A percentile compares a stretch with the other conserved stretches of the same genome.
Conservation (phyloP, 2,888 invertebrate species). For the Diaperis boleti region DNA sequence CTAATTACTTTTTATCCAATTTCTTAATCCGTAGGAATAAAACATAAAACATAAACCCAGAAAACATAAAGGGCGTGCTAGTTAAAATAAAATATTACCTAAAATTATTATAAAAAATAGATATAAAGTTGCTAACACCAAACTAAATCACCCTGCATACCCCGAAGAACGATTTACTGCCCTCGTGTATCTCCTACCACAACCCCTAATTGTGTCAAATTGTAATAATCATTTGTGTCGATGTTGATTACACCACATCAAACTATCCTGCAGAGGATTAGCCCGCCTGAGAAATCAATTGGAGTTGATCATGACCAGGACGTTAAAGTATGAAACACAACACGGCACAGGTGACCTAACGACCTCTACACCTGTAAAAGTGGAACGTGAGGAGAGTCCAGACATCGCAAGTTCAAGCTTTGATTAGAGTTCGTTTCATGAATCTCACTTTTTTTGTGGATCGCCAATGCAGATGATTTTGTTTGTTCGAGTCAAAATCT, state of each 20-base stretch:
- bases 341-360: conserved; percentile 30
- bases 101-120: neutral
- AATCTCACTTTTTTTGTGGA: conserved; percentile 18
- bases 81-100: too few relatives aligned
- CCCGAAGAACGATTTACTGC: too few relatives aligned
- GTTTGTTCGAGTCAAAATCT: neutral
- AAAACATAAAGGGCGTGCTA: too few relatives aligned
- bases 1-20: too few relatives aligned
- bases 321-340: conserved; percentile 37
- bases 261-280: neutral
- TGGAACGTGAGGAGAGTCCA: conserved; percentile 33
- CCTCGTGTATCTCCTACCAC: too few relatives aligned
- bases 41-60: too few relatives aligned
- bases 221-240: conserved; percentile 14
- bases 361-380: conserved; percentile 37
- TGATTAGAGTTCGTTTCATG: conserved; percentile 36
- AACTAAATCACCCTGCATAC: too few relatives aligned
- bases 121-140: too few relatives aligned
- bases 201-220: neutral
- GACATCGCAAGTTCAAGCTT: conserved; percentile 25
- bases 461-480: neutral
- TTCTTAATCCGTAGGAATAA: too few relatives aligned
- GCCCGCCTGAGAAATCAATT: conserved; percentile 26
- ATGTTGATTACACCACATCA: conserved; percentile 25
- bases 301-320: conserved; percentile 16